These are phyloP conservation scores for Scaptomyza parva DNA, from an alignment of 2,888 invertebrate species.

Conservation along the genomic window DNA sequence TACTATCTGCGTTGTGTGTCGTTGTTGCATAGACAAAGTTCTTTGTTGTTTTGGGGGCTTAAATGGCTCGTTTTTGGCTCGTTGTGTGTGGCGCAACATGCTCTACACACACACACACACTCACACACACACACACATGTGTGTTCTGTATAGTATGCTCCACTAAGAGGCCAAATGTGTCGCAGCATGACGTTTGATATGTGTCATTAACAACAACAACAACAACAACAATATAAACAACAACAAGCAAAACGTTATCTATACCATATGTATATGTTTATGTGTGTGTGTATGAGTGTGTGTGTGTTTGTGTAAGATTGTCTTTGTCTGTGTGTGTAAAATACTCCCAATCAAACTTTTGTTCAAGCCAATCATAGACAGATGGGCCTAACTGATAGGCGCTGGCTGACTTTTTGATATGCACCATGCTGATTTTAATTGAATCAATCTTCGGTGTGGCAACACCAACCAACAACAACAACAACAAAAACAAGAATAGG, in stretches of 20 bases:
- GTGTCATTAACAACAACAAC: constrained; percentile 53
- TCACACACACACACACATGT: no score
- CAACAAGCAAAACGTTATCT: constrained; percentile 28
- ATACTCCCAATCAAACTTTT: constrained; percentile 10
- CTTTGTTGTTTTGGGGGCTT: constrained; percentile 42
- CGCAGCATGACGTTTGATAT: constrained; percentile 65
- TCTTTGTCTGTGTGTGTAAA: constrained; percentile 11
- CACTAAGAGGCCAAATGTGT: constrained; percentile 50
- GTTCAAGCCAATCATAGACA: constrained; percentile 2
- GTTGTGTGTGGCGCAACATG: constrained; percentile 41
- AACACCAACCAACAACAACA: not conserved
- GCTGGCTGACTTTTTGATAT: not conserved
- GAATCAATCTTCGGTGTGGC: constrained; percentile 13
- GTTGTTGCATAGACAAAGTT: constrained; percentile 40
- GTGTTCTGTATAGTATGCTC: constrained; percentile 38
- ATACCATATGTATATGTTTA: constrained; percentile 8
- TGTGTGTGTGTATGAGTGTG: not conserved
- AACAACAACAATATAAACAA: constrained; percentile 1
- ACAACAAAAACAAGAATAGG: no score
- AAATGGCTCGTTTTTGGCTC: constrained; percentile 27
- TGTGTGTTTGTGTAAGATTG: constrained; percentile 3
- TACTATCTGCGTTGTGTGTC: constrained; percentile 9
- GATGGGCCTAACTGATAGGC: not conserved
- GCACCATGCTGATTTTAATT: constrained; percentile 25
- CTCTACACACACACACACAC: no score